phyloP scores from a whole-genome alignment of 2,113 vertebrate genomes.

The Eurystomus gularis region DNA sequence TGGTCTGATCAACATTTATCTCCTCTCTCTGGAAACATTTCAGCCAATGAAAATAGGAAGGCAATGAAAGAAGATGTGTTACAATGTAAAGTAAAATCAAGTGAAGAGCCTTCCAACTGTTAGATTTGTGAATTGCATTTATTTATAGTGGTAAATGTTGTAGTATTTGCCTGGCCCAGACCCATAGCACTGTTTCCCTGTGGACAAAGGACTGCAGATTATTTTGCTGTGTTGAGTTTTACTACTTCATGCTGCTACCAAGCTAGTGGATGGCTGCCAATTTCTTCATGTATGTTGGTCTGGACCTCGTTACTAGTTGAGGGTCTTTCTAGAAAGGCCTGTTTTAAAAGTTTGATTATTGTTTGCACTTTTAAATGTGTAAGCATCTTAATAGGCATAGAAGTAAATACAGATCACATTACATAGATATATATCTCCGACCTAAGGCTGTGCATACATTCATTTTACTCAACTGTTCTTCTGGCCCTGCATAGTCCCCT shows the following conservation, averaged over 20 bases:
- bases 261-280: background rate
- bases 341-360: background rate
- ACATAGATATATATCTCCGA: too few relatives aligned
- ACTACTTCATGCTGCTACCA: conserved; percentile 25
- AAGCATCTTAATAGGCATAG: background rate
- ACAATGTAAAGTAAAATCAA: background rate
- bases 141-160: background rate
- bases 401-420: too few relatives aligned
- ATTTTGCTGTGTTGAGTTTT: conserved; percentile 40
- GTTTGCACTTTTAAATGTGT: background rate
- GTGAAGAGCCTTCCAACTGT: background rate
- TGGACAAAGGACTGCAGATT: conserved; percentile 16
- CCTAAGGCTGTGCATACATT: background rate
- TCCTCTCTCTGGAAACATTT: background rate
- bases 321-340: background rate
- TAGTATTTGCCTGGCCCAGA: background rate
- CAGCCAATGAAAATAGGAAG: background rate
- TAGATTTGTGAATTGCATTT: conserved; percentile 27
- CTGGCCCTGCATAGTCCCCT: background rate
- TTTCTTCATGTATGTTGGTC: background rate
- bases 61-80: background rate
- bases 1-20: background rate
- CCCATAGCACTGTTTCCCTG: background rate
- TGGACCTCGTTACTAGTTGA: background rate
- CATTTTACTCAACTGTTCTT: background rate